Base-by-base conservation (phyloP, 1,140 invertebrate genomes). In the Micrasema minimum region DNA sequence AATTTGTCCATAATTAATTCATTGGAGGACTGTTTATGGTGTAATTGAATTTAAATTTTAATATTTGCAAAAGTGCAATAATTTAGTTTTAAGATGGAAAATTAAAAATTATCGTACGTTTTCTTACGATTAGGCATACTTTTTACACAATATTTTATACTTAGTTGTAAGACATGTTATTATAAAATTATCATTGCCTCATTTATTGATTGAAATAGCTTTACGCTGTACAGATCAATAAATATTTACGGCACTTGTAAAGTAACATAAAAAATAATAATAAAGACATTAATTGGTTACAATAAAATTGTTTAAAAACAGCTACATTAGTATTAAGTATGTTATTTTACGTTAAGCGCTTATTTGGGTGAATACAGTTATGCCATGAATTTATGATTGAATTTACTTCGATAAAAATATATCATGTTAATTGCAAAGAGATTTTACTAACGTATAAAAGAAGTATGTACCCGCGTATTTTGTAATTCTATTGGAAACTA, bases 201-300 rank as follows among this genome's bases (percentile, higher is more conserved):
- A 62, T 46, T 62, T 62, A 62, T 46, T 62, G 43, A 62, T 62
- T 62, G 22, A 62, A 62, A 62, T 62, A 23, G 59, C 41, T 45
- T 62, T 46, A 46, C 22, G 43, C 23, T 62, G n/a, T 62, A 62
- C 11, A 46, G 14, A 23, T 23, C 41, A 46, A 62, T 62, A 62
- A 62, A 62, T 46, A 6, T 62, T 62, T 62, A 62, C 20, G 11
- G 20, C 59, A 46, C 59, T 62, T 62, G 38, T 46, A 62, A 26
- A 46, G 23, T 62, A 38, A 62, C 43, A 31, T 62, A 62, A 61
- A 26, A 45, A 41, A 16, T 61, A n/a, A 22, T 16, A 62, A 62
- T 62, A 62, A 62, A 62, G 23, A 62, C 43, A 45, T 45, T 46
- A 62, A 62, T 62, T 62, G 59, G 38, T 31, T 1, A 46, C 43